A percentile compares a stretch with the other conserved stretches of the same genome.
These are phyloP conservation scores for Metridium senile DNA, from an alignment of 92 coral and sea anemone genomes.

Conservation along the genomic window DNA sequence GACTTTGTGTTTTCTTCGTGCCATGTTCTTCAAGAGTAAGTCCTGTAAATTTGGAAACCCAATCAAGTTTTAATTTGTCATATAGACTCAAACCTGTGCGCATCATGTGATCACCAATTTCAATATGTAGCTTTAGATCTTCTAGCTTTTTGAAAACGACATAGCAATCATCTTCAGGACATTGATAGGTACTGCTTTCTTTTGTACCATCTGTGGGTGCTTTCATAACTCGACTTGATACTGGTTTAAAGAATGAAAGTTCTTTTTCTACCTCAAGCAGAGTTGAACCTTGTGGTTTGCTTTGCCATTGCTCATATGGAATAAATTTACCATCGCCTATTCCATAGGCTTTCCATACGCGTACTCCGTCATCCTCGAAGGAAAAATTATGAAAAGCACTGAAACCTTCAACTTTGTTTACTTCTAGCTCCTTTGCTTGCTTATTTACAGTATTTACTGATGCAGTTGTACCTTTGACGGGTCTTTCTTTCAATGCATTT, in stretches of 20 bases:
- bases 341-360: slow-evolving; percentile 61
- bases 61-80: slow-evolving; percentile 33
- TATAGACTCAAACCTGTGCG: slow-evolving; percentile 1
- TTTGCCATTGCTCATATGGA: slow-evolving; percentile 29
- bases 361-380: slow-evolving; percentile 39
- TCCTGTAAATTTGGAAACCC: slow-evolving; percentile 34
- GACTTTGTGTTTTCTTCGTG: neutral
- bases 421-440: slow-evolving; percentile 28
- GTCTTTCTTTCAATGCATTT: slow-evolving; percentile 51
- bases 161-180: slow-evolving; percentile 29
- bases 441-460: slow-evolving; percentile 50
- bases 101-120: slow-evolving; percentile 23
- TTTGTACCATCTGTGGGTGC: neutral
- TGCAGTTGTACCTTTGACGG: slow-evolving; percentile 58
- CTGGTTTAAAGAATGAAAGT: slow-evolving; percentile 38
- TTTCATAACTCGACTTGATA: slow-evolving; percentile 26
- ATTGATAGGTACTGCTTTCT: slow-evolving; percentile 19
- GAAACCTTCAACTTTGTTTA: slow-evolving; percentile 47
- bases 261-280: slow-evolving; percentile 32
- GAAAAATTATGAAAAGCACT: slow-evolving; percentile 54
- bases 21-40: slow-evolving; percentile 28
- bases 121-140: slow-evolving; percentile 32
- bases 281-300: slow-evolving; percentile 54
- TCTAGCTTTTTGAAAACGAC: slow-evolving; percentile 23
- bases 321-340: slow-evolving; percentile 53